Conservation (phyloP, 2,888 invertebrate genomes). For the Caenorhabditis macrosperma region DNA sequence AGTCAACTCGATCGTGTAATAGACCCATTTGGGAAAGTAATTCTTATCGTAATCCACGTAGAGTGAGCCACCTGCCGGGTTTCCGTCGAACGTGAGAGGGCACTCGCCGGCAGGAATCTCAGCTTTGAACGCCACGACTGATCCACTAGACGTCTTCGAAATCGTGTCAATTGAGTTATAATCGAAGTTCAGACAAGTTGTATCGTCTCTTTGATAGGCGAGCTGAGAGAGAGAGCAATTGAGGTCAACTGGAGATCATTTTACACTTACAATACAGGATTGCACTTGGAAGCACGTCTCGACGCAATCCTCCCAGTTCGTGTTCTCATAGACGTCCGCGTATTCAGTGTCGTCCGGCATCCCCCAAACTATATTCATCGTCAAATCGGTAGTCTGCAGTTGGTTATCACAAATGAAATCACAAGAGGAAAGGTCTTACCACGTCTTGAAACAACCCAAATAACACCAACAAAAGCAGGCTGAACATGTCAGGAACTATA, state of each 20-base stretch:
- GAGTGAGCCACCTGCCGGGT: constrained; percentile 16
- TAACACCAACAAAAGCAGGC: not conserved
- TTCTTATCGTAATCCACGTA: not conserved
- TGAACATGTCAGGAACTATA: too few species aligned
- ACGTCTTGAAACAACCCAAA: not conserved
- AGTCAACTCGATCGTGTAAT: constrained; percentile 11
- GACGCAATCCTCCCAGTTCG: constrained; percentile 4
- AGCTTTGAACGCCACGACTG: constrained; percentile 21
- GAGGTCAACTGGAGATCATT: not conserved
- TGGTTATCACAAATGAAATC: too few species aligned
- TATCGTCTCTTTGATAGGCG: not conserved
- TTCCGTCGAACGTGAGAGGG: constrained; percentile 25
- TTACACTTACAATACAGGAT: constrained; percentile 1
- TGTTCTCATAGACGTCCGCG: not conserved
- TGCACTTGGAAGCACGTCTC: not conserved
- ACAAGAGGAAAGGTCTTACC: too few species aligned
- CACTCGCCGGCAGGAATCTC: not conserved
- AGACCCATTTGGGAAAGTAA: constrained; percentile 5
- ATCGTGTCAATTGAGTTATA: not conserved
- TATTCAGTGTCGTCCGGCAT: not conserved
- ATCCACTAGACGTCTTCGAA: not conserved
- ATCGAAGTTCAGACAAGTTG: not conserved
- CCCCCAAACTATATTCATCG: constrained; percentile 26
- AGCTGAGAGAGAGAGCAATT: constrained; percentile 7
- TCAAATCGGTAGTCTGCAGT: not conserved